Evolutionary conservation across 2,797 vertebrate species (phyloP), one percentile per base, ranked within the genome.

Genomic region (Rhinatrema bivittatum): DNA sequence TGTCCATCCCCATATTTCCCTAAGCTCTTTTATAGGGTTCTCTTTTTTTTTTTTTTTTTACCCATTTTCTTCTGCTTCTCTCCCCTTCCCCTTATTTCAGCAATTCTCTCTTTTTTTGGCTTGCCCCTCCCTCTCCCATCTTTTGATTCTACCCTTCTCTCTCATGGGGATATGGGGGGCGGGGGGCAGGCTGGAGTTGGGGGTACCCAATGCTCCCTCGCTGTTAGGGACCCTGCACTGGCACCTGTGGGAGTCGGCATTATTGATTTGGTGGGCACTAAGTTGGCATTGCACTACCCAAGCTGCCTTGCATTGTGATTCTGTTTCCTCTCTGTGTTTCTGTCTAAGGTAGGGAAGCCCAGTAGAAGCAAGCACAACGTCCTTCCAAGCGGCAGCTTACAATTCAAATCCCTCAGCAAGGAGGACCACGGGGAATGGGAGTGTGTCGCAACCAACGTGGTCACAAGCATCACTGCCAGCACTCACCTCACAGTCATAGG

Each of bases 361-460:
- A 98, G 94, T 78, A 90, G 86, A 87, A 98, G 94, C 81, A 98
- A 97, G 86, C 94, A 98, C 91, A 96, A 86, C 57, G 84, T 90
- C 72, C 87, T 98, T 78, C 85, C 91, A 35, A 92, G 91, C 6
- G 94, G 96, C 75, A 96, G 90, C 80, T 87, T 99, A 68, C 94
- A 98, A 77, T 98, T 99, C 61, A 71, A 88, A 53, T 94, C 94
- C 51, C 88, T 99, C 70, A 91, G 93, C 81, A 99, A 99, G 79
- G 96, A 98, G 39, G 96, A 99, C 82, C 94, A 99, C 1, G 96
- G 96, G 72, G 93, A 99, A 74, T 99, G 96, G 95, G 96, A 99
- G 84, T 98, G 96, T 57, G 76, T 97, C 6, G 96, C 96, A 72
- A 96, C 91, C 77, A 99, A 98, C 26, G 88, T 99, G 48, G 96